These are phyloP conservation scores for Pomacea maculata DNA, from an alignment of 1,140 invertebrate species.

Conservation along the genomic window DNA sequence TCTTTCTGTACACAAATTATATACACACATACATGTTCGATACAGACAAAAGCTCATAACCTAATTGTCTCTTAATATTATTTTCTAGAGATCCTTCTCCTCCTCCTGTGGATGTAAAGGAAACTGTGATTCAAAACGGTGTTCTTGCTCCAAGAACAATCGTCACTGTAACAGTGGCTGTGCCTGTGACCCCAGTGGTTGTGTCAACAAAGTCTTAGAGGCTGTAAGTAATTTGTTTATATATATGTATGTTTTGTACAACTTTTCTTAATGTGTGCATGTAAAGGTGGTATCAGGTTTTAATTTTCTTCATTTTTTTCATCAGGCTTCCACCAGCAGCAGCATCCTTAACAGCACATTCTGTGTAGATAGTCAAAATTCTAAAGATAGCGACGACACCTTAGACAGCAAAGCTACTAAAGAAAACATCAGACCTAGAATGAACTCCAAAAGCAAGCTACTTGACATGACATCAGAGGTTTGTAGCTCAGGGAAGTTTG, in stretches of 20 bases:
- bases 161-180: conserved; percentile 27
- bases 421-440: conserved; percentile 4
- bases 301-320: neutral
- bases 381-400: conserved; percentile 15
- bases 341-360: conserved; percentile 30
- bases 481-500: conserved; percentile 38
- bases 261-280: neutral
- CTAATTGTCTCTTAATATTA: neutral
- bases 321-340: neutral
- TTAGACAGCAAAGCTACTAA: neutral
- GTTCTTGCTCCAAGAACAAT: conserved; percentile 32
- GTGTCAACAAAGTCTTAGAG: conserved; percentile 27
- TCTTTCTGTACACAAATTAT: conserved; percentile 1
- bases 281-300: neutral
- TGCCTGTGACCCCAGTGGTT: conserved; percentile 24
- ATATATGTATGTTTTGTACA: neutral
- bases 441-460: conserved; percentile 3
- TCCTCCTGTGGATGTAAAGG: conserved; percentile 35
- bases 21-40: neutral
- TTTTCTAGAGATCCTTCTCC: conserved; percentile 15
- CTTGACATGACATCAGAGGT: neutral
- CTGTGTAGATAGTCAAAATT: conserved; percentile 21
- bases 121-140: conserved; percentile 32
- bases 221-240: conserved; percentile 2
- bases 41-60: neutral